These are phyloP conservation scores for Ectemnius cavifrons DNA, from an alignment of 2,888 invertebrate genomes.

Conservation along the genomic window DNA sequence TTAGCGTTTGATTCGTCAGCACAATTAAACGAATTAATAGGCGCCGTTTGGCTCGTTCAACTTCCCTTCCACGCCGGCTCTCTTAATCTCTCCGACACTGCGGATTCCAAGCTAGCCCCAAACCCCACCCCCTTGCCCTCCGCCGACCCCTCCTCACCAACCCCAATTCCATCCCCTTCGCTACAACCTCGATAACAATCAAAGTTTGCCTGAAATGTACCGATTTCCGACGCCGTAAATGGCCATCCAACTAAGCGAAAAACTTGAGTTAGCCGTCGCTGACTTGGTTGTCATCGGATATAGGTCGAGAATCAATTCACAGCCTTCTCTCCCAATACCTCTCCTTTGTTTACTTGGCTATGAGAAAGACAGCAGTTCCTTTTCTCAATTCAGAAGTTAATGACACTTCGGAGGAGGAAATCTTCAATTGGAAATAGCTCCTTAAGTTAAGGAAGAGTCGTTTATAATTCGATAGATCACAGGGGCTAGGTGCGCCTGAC, in stretches of 20 bases:
- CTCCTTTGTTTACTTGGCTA: neutral
- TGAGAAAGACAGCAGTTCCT: neutral
- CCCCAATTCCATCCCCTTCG: constrained; percentile 26
- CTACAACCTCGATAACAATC: constrained; percentile 50
- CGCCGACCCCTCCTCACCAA: neutral
- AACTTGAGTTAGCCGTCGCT: constrained; percentile 19
- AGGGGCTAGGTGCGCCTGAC: too few species aligned
- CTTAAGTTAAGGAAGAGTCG: too few species aligned
- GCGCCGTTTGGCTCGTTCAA: constrained; percentile 57
- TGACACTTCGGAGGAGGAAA: too few species aligned
- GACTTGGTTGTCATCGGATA: neutral
- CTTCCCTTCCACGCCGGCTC: constrained; percentile 34
- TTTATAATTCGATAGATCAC: too few species aligned
- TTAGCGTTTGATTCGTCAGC: constrained; percentile 74
- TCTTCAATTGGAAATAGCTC: neutral
- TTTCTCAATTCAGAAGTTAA: too few species aligned
- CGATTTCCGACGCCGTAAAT: constrained; percentile 40
- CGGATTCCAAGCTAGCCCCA: constrained; percentile 20
- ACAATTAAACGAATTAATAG: constrained; percentile 75
- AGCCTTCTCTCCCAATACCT: neutral
- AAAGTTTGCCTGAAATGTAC: constrained; percentile 45
- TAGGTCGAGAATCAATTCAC: constrained; percentile 10
- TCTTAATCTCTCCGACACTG: constrained; percentile 43
- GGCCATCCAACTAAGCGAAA: constrained; percentile 37
- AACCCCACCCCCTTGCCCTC: neutral